These are phyloP conservation scores for Trichopoda pennipes DNA, from an alignment of 2,888 invertebrate genomes.

Conservation along the genomic window DNA sequence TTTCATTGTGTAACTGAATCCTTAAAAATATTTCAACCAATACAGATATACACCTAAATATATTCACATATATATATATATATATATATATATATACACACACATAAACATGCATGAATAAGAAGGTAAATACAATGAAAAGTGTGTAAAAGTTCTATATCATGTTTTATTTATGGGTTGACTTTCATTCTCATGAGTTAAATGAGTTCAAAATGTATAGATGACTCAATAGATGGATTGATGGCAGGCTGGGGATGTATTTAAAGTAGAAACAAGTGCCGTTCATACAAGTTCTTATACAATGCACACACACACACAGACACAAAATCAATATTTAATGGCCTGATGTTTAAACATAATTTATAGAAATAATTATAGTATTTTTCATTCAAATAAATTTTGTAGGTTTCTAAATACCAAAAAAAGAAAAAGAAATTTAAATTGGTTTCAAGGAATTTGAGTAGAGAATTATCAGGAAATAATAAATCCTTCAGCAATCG, in stretches of 20 bases:
- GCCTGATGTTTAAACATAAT: constrained; percentile 42
- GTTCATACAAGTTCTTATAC: background rate
- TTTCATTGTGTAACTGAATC: background rate
- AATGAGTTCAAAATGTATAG: constrained; percentile 23
- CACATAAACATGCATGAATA: background rate
- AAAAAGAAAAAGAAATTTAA: background rate
- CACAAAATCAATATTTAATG: background rate
- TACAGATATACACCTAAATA: too few relatives aligned
- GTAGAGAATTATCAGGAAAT: background rate
- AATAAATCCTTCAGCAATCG: constrained; percentile 37
- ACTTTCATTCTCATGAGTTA: constrained; percentile 18
- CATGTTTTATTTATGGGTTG: background rate
- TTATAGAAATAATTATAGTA: constrained; percentile 39
- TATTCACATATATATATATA: too few relatives aligned
- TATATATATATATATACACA: too few relatives aligned
- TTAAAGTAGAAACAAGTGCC: constrained; percentile 11
- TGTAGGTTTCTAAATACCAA: background rate
- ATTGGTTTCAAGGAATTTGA: background rate
- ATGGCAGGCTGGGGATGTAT: background rate
- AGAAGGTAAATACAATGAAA: background rate
- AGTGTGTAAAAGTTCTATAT: too few relatives aligned
- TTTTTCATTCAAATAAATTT: background rate
- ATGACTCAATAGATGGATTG: constrained; percentile 25
- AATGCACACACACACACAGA: background rate
- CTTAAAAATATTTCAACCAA: too few relatives aligned